A percentile compares a stretch with the other conserved stretches of the same genome.
Evolutionary conservation across 53 echinoderm and acorn worm genomes (phyloP).

Genomic region (Arbacia lixula): DNA sequence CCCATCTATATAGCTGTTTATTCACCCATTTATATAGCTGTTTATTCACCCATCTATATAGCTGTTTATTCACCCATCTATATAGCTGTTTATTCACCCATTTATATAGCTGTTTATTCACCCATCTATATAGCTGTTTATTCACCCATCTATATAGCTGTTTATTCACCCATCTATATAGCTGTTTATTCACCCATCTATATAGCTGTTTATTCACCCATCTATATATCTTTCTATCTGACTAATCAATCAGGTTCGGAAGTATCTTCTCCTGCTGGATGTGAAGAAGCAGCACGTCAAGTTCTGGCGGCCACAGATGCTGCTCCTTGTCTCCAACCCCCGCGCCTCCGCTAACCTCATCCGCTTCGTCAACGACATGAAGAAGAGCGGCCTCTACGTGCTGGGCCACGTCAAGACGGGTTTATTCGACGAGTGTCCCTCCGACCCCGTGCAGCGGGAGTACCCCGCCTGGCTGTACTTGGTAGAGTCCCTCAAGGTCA

Average conservation of each 20-base stretch:
- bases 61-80: too few species aligned
- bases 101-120: too few species aligned
- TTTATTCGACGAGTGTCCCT: constrained; percentile 64
- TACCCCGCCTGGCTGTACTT: constrained; percentile 84
- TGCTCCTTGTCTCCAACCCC: constrained; percentile 90
- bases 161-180: too few species aligned
- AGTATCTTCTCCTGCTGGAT: constrained; percentile 89
- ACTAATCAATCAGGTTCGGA: constrained; percentile 82
- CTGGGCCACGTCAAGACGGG: constrained; percentile 91
- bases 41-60: too few species aligned
- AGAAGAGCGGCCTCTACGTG: constrained; percentile 94
- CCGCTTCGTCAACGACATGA: constrained; percentile 96
- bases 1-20: too few species aligned
- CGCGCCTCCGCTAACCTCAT: constrained; percentile 86
- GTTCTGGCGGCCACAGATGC: constrained; percentile 98
- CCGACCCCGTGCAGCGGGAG: constrained; percentile 78
- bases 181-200: too few species aligned
- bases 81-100: too few species aligned
- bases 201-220: too few species aligned
- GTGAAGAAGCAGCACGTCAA: constrained; percentile 94
- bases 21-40: too few species aligned
- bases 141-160: too few species aligned
- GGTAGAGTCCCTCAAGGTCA: constrained; percentile 84
- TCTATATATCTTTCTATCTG: too few species aligned
- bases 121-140: too few species aligned